Base-by-base conservation (phyloP, 2,797 vertebrate species). In the Macroramphosus scolopax region DNA sequence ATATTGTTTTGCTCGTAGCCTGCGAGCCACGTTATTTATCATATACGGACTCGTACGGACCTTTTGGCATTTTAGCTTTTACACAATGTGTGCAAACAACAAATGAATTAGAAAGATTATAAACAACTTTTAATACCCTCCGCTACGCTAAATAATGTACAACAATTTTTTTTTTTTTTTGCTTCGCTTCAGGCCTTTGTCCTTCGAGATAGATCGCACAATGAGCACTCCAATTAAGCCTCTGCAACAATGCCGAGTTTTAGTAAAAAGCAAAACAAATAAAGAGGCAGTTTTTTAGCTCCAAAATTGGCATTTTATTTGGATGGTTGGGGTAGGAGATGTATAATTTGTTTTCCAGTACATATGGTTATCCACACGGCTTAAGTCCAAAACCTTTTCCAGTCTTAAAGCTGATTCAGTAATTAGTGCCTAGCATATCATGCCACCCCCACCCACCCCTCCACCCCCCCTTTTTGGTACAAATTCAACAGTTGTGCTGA, bases 281-380 rank as follows among this genome's bases (percentile, higher is more conserved):
- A 69, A 81, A 90, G 89, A 92, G 80, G 80, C 87, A 87, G 86
- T 82, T 89, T 89, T 35, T 90, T 88, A 92, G 92, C 94, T 97
- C 93, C 93, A 97, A 97, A 98, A 96, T 95, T 94, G 94, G 93
- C 92, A 92, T 96, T 97, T 98, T 96, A 97, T 97, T 98, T 91
- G 91, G 91, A 94, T 94, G 88, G 92, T 92, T 90, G 92, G 94
- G 93, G 93, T 95, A 92, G 95, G 92, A 95, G 92, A 92, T 92
- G 93, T 92, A 92, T 92, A 88, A 92, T 93, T 92, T 89, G 89
- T 92, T 90, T 90, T 93, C 90, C 92, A 93, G 92, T 94, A 95
- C 93, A 96, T 91, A 94, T 90, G 86, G 91, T 92, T 83, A 93
- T 92, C 92, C 92, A 93, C 93, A 94, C 93, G 91, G 90, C 90